Base-by-base conservation (phyloP, 2,113 vertebrate species). In the Scortum barcoo region DNA sequence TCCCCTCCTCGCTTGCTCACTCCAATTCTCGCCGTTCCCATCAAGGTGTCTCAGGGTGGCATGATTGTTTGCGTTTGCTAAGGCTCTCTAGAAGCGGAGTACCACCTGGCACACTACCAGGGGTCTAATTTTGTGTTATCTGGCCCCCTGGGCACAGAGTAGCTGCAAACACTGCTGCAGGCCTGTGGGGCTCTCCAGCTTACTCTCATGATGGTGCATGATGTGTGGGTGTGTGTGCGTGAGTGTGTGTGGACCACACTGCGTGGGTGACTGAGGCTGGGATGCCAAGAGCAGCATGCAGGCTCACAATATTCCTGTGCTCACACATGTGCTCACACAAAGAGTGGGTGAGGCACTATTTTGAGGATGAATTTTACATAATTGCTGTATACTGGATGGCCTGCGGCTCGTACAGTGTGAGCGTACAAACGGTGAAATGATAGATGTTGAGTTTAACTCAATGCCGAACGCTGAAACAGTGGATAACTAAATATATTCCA, bases 251-350 rank as follows among this genome's bases (percentile, higher is more conserved):
- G 22, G 53, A 86, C 61, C 46, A 48, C 67, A 70, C 8, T 57
- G 86, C 10, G 80, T 86, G 82, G 79, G 85, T 78, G 85, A 91
- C 66, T 67, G 78, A 76, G 28, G 72, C 51, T 65, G 50, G 76
- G 72, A 83, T 83, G 73, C 86, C 76, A 86, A 70, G 44, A 80
- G 78, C 71, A 69, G 66, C 28, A 40, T 30, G 53, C 56, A 69
- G 30, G 54, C 71, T 78, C 57, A 56, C 33, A 17, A 68, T 44
- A 24, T 71, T 78, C 65, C 40, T 46, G 22, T 36, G 54, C 67
- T 22, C 71, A 78, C 65, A 66, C 48, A 77, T 69, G 56, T 44
- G 51, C 60, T 75, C 44, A 67, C 71, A 83, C 72, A 82, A 73
- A 67, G 50, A 80, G 71, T 73, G 80, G 69, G 58, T 12, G 22